Percentiles rank a stretch among this genome's conserved stretches.
These are phyloP conservation scores for Oreochromis grahami DNA, from an alignment of 2,797 vertebrate genomes.

Conservation along the genomic window DNA sequence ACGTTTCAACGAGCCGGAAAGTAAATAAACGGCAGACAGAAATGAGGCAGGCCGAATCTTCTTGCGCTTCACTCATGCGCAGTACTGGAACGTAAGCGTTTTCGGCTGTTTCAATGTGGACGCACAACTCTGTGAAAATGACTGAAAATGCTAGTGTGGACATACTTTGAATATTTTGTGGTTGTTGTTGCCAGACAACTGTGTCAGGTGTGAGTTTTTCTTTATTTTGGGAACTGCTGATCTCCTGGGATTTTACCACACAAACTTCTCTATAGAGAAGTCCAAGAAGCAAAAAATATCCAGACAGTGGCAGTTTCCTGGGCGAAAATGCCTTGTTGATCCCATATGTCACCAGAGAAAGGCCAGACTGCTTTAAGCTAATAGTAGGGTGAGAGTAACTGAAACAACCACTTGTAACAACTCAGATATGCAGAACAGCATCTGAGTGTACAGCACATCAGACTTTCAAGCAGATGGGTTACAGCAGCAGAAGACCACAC, in stretches of 20 bases:
- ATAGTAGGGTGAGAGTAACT: not conserved
- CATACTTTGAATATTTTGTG: not conserved
- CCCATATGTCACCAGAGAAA: not conserved
- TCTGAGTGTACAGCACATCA: not conserved
- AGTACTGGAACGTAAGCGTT: no score
- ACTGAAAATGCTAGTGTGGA: no score
- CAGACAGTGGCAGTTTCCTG: not conserved
- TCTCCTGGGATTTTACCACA: not conserved
- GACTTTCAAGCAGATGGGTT: not conserved
- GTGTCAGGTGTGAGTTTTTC: accelerated
- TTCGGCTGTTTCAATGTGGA: no score
- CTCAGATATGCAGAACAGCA: not conserved
- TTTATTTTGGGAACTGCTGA: not conserved
- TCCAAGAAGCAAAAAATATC: not conserved
- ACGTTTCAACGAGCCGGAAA: no score
- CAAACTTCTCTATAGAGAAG: not conserved
- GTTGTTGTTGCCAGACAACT: not conserved
- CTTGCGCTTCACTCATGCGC: no score
- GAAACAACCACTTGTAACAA: not conserved
- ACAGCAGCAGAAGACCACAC: not conserved
- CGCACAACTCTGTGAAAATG: no score
- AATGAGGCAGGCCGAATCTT: no score
- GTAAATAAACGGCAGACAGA: no score
- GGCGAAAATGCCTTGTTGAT: accelerated
- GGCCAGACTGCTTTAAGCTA: not conserved